phyloP scores from a whole-genome alignment of 2,888 invertebrate genomes.

The Hirtodrosophila confusa region DNA sequence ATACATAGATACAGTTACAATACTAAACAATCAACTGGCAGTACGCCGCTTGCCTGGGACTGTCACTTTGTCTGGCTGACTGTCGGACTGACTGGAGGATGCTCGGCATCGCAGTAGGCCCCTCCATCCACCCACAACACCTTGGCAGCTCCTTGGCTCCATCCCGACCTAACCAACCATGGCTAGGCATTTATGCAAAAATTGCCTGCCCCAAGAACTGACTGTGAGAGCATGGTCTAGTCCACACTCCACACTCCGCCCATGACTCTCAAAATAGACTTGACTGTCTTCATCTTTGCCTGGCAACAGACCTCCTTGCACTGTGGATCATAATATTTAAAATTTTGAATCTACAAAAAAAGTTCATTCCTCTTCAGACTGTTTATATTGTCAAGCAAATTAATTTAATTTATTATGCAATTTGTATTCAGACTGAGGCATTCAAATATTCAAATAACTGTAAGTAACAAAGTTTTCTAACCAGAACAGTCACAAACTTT shows the following conservation, averaged over 20 bases:
- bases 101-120: background rate
- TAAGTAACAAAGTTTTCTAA: too few species aligned
- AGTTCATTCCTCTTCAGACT: too few species aligned
- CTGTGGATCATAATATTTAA: slow-evolving; percentile 39
- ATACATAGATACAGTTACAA: slow-evolving; percentile 41
- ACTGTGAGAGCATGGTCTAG: slow-evolving; percentile 13
- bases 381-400: too few species aligned
- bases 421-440: too few species aligned
- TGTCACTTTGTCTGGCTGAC: slow-evolving; percentile 45
- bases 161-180: slow-evolving; percentile 53
- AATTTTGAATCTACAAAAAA: too few species aligned
- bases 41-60: slow-evolving; percentile 47
- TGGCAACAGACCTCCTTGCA: slow-evolving; percentile 29
- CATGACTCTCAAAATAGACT: slow-evolving; percentile 53
- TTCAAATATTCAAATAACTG: too few species aligned
- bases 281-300: slow-evolving; percentile 37
- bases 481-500: too few species aligned
- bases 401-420: too few species aligned
- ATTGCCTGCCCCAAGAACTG: slow-evolving; percentile 41
- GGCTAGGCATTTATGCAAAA: slow-evolving; percentile 65
- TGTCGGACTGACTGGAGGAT: slow-evolving; percentile 13
- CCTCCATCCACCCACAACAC: background rate
- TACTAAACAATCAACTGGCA: slow-evolving; percentile 63
- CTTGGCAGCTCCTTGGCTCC: background rate
- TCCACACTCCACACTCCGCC: slow-evolving; percentile 6